phyloP scores from a whole-genome alignment of 2,113 vertebrate genomes.

The Amazona guildingii region DNA sequence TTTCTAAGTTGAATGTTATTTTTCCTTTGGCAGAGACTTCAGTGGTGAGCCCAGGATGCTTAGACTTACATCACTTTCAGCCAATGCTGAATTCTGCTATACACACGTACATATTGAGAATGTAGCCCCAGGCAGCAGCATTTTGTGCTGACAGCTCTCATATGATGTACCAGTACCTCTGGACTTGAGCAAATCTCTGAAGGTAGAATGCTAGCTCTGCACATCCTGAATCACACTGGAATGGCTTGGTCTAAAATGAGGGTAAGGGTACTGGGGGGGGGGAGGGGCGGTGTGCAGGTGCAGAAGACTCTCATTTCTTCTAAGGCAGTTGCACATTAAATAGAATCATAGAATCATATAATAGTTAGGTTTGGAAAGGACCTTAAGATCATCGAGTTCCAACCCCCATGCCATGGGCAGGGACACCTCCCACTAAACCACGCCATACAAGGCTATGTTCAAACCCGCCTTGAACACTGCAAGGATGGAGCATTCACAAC shows the following conservation, averaged over 20 bases:
- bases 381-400: too few relatives aligned
- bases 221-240: background rate
- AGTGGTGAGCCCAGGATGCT: background rate
- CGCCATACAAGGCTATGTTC: too few relatives aligned
- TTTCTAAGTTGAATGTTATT: background rate
- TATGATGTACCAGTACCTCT: background rate
- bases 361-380: too few relatives aligned
- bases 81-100: background rate
- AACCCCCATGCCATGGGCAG: too few relatives aligned
- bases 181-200: background rate
- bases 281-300: accelerated
- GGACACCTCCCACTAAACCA: too few relatives aligned
- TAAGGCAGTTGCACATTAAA: background rate
- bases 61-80: background rate
- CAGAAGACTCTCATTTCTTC: background rate
- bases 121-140: background rate
- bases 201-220: background rate
- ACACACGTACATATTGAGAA: background rate
- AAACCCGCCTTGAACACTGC: too few relatives aligned
- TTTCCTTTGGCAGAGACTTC: background rate
- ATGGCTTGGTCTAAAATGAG: background rate
- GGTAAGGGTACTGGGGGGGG: background rate
- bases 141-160: background rate
- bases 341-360: too few relatives aligned
- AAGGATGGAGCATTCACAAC: too few relatives aligned